Percentiles rank a stretch among this genome's conserved stretches.
Conservation (phyloP, 2,113 vertebrate species). For the Otocyon megalotis region DNA sequence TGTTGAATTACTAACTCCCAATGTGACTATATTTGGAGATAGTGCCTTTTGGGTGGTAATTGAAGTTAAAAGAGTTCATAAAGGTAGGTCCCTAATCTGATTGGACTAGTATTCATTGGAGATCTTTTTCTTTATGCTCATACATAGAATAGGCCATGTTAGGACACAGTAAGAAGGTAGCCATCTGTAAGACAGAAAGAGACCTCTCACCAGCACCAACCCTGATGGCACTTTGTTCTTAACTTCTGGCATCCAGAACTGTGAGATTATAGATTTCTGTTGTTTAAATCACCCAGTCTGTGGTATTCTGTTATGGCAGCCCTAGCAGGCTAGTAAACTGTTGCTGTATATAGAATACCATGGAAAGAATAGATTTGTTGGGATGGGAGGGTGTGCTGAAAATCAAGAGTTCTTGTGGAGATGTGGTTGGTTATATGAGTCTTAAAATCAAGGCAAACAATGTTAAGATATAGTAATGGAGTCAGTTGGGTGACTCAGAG, state of each 20-base stretch:
- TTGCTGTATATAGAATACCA: not conserved
- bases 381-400: not conserved
- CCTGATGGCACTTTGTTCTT: not conserved
- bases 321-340: no score
- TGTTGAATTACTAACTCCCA: not conserved
- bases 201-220: not conserved
- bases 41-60: not conserved
- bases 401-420: not conserved
- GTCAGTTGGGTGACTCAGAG: not conserved
- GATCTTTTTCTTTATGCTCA: not conserved
- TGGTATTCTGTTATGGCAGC: not conserved
- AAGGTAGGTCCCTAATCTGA: not conserved
- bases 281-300: not conserved
- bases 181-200: not conserved
- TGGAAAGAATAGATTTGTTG: not conserved
- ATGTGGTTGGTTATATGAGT: not conserved
- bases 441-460: not conserved
- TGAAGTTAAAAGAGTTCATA: not conserved
- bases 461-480: not conserved
- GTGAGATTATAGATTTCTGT: not conserved
- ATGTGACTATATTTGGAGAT: not conserved
- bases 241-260: not conserved
- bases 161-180: not conserved
- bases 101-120: not conserved
- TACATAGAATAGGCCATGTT: not conserved